Base-by-base conservation (phyloP, 37 sponge, comb jelly and placozoan genomes). In the Hormiphora californensis region DNA sequence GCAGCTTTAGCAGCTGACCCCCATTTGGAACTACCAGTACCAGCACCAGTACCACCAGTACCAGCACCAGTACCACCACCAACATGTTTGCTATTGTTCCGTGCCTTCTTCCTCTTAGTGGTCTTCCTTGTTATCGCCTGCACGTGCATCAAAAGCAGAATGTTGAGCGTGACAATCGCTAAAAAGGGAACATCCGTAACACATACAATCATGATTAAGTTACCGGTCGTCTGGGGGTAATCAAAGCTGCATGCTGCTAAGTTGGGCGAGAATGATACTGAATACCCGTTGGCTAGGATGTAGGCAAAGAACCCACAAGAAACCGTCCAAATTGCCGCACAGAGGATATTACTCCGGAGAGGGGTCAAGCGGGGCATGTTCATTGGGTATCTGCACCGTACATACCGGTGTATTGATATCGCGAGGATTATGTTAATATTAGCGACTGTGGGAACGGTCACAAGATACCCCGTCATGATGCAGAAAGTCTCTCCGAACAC, bases 391-490 rank as follows among this genome's bases (percentile, higher is more conserved):
- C 81, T 37, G 25, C 81, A 73, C 27, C 81, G 3, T 28, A 73
- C 81, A 40, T 73, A 73, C 44, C 81, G 41, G 25, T 73, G 23
- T 21, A 73, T 33, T 11, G 81, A 73, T 46, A 73, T 73, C 15
- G 43, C 81, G 28, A 73, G 81, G n/a, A 73, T 73, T 43, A 73
- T 43, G 81, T 73, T 32, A n/a, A 73, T 17, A 46, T 73, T 73
- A 22, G 81, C 81, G 3, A 46, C 43, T n/a, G 81, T 46, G 22
- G 81, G 81, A 4, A 41, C 28, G 43, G 46, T 73, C 27, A 73
- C 38, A 21, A 73, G 12, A 27, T 43, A 46, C 23, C 81, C 81
- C 8, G 43, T 73, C 9, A 41, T 17, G 38, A 43, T 43, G 44
- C 81, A 73, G 46, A 73, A 27, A 4, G 40, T 46, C 4, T 8